phyloP scores from a whole-genome alignment of 2,113 vertebrate genomes.

The Spermophilus dauricus region DNA sequence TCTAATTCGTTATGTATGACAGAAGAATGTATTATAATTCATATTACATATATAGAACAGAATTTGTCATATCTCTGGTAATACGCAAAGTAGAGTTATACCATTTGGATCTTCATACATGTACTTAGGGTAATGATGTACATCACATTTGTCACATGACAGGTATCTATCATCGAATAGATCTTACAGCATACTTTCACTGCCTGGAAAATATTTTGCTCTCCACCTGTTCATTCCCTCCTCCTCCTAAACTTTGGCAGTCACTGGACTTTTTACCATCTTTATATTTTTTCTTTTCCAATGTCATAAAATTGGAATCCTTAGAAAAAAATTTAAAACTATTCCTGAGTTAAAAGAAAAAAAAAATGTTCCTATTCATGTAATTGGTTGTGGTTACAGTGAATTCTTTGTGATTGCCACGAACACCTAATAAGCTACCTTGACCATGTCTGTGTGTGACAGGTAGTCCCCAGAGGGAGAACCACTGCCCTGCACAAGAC shows the following conservation, averaged over 20 bases:
- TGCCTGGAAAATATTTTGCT: not conserved
- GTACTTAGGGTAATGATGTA: too few species aligned
- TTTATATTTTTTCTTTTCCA: not conserved
- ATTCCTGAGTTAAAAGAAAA: not conserved
- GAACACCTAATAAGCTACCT: not conserved
- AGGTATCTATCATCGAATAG: rapidly evolving
- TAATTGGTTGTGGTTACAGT: not conserved
- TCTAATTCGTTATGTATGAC: too few species aligned
- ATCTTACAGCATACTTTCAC: not conserved
- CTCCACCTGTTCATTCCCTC: not conserved
- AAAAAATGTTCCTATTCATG: not conserved
- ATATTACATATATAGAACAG: too few species aligned
- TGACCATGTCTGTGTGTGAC: not conserved
- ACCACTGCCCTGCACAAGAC: too few species aligned
- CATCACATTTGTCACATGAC: too few species aligned
- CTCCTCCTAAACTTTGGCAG: not conserved
- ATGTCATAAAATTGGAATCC: not conserved
- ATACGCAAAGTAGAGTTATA: too few species aligned
- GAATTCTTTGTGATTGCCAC: not conserved
- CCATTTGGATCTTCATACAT: too few species aligned
- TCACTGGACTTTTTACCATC: not conserved
- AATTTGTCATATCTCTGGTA: too few species aligned
- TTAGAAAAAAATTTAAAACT: not conserved
- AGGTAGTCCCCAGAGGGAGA: not conserved
- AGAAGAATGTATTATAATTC: too few species aligned